phyloP scores from a whole-genome alignment of 2,888 invertebrate species.

The Eurytoma adleriae region DNA sequence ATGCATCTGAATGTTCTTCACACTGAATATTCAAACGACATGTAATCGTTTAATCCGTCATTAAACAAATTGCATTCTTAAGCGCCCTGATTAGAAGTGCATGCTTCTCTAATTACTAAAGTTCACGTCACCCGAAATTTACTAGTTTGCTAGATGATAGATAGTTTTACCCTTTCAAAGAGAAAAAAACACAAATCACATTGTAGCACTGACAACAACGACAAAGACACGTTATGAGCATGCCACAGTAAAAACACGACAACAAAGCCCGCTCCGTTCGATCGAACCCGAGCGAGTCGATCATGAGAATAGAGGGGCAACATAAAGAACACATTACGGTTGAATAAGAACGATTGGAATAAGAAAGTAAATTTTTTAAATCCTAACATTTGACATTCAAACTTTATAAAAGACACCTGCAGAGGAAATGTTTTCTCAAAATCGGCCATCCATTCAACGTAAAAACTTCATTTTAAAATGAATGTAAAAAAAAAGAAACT shows the following conservation, averaged over 20 bases:
- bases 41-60: no score
- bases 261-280: constrained; percentile 20
- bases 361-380: no score
- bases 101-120: constrained; percentile 16
- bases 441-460: no score
- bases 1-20: no score
- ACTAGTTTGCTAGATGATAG: constrained; percentile 10
- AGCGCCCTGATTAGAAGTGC: constrained; percentile 7
- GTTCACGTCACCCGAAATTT: constrained; percentile 4
- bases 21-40: no score
- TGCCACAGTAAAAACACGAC: constrained; percentile 4
- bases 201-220: constrained; percentile 3
- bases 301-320: constrained; percentile 12
- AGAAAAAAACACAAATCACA: not conserved
- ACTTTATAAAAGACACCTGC: no score
- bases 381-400: no score
- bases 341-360: no score
- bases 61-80: not conserved
- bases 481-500: no score
- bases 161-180: not conserved
- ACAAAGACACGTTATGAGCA: constrained; percentile 35
- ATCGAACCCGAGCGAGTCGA: constrained; percentile 2
- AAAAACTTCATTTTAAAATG: no score
- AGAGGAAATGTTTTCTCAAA: no score
- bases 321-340: constrained; percentile 23